Evolutionary conservation across 2,888 invertebrate genomes (phyloP).

Genomic region (Hydraecia micacea): DNA sequence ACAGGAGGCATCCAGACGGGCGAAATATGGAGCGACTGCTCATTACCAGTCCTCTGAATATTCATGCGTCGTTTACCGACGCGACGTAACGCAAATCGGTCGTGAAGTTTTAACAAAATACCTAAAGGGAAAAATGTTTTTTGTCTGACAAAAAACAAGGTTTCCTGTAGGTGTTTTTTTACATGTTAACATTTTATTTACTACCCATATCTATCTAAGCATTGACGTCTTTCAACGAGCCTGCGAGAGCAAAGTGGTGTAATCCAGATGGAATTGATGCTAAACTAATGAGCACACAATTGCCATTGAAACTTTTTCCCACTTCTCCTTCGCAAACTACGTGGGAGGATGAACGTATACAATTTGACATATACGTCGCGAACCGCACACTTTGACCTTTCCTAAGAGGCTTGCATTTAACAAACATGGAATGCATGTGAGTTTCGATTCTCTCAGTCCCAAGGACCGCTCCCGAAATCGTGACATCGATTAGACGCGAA

Average conservation of each 20-base stretch:
- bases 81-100: conserved; percentile 62
- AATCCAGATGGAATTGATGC: conserved; percentile 37
- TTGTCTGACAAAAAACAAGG: conserved; percentile 1
- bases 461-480: conserved; percentile 85
- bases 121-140: conserved; percentile 44
- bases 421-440: conserved; percentile 71
- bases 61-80: conserved; percentile 77
- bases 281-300: conserved; percentile 45
- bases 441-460: conserved; percentile 68
- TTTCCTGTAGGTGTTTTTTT: not conserved
- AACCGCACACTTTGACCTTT: conserved; percentile 71
- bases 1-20: conserved; percentile 71
- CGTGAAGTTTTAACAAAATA: conserved; percentile 58
- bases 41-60: conserved; percentile 82
- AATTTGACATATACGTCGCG: conserved; percentile 33
- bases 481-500: conserved; percentile 86
- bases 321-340: conserved; percentile 33
- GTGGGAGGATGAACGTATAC: conserved; percentile 47
- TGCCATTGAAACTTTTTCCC: conserved; percentile 46
- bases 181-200: conserved; percentile 9
- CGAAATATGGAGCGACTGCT: conserved; percentile 81
- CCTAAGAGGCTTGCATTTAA: conserved; percentile 63
- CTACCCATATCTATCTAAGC: conserved; percentile 5
- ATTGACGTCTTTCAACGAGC: conserved; percentile 17
- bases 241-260: not conserved